Conservation (phyloP, 1,140 invertebrate genomes). For the Cephus cinctus region DNA sequence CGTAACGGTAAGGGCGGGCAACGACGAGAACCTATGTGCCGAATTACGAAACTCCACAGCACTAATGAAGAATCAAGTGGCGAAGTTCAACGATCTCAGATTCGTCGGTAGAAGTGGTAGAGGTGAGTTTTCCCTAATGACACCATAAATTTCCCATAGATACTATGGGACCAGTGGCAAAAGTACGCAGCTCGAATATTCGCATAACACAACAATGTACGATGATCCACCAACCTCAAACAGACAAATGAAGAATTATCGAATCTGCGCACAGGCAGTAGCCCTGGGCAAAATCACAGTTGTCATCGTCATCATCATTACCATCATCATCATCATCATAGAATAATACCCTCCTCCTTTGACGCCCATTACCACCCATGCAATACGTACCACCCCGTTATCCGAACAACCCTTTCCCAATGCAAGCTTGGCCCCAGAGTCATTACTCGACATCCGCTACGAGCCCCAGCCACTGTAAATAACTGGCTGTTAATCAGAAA, state of each 20-base stretch:
- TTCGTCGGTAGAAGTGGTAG: slow-evolving; percentile 94
- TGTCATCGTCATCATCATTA: slow-evolving; percentile 47
- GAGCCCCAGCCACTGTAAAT: slow-evolving; percentile 49
- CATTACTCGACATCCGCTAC: slow-evolving; percentile 55
- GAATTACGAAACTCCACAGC: slow-evolving; percentile 89
- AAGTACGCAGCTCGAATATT: too few species aligned
- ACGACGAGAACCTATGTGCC: slow-evolving; percentile 92
- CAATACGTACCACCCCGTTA: slow-evolving; percentile 8
- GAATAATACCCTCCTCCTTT: slow-evolving; percentile 20
- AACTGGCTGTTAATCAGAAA: slow-evolving; percentile 57
- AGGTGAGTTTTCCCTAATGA: slow-evolving; percentile 65
- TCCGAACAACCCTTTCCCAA: background rate
- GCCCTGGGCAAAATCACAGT: slow-evolving; percentile 47
- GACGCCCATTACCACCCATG: slow-evolving; percentile 17
- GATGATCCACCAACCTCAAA: too few species aligned
- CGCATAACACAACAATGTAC: too few species aligned
- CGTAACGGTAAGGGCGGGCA: slow-evolving; percentile 90
- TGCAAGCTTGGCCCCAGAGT: slow-evolving; percentile 40
- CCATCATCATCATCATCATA: slow-evolving; percentile 28
- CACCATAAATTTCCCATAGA: too few species aligned
- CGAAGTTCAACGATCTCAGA: slow-evolving; percentile 95
- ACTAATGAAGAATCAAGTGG: slow-evolving; percentile 93
- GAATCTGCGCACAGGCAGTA: too few species aligned
- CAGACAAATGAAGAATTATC: background rate
- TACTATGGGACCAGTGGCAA: too few species aligned